A percentile compares a stretch with the other conserved stretches of the same genome.
Evolutionary conservation across 2,113 vertebrate species (phyloP).

Genomic region (Chaetops frenatus): DNA sequence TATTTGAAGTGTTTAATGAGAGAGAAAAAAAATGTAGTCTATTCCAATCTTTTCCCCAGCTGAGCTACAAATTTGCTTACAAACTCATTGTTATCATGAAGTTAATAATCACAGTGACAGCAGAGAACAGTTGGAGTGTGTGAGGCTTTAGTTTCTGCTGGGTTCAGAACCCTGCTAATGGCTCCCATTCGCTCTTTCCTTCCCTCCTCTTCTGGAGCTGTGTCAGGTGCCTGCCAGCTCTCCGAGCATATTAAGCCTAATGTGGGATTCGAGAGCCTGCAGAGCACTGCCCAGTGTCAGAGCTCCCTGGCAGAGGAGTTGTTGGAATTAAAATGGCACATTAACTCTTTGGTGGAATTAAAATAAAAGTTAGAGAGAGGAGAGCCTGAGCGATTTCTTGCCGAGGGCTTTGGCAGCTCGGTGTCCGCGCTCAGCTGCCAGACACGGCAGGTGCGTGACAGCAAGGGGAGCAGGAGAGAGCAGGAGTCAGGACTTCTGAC

Average conservation of each 20-base stretch:
- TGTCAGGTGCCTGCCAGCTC: neutral
- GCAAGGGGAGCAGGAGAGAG: neutral
- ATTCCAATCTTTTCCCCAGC: neutral
- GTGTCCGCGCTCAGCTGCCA: accelerated
- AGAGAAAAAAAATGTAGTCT: neutral
- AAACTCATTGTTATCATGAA: neutral
- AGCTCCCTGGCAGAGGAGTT: neutral
- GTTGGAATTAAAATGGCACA: neutral
- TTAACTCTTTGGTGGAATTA: neutral
- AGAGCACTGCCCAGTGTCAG: neutral
- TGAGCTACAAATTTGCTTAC: slow-evolving; percentile 22
- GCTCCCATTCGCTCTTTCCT: neutral
- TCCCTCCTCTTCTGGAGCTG: neutral
- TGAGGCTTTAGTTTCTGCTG: neutral
- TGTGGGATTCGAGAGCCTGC: accelerated
- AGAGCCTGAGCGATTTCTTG: accelerated
- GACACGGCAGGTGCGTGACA: accelerated
- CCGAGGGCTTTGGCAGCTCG: accelerated
- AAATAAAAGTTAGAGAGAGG: neutral
- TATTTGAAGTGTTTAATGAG: slow-evolving; percentile 21
- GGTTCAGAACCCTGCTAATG: neutral
- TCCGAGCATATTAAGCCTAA: neutral
- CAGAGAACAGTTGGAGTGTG: neutral
- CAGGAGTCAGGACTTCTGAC: neutral
- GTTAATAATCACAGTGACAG: slow-evolving; percentile 1